Evolutionary conservation across 2,113 vertebrate genomes (phyloP), one percentile per base, ranked within the genome.

Genomic region (Chaetorhynchus papuensis): DNA sequence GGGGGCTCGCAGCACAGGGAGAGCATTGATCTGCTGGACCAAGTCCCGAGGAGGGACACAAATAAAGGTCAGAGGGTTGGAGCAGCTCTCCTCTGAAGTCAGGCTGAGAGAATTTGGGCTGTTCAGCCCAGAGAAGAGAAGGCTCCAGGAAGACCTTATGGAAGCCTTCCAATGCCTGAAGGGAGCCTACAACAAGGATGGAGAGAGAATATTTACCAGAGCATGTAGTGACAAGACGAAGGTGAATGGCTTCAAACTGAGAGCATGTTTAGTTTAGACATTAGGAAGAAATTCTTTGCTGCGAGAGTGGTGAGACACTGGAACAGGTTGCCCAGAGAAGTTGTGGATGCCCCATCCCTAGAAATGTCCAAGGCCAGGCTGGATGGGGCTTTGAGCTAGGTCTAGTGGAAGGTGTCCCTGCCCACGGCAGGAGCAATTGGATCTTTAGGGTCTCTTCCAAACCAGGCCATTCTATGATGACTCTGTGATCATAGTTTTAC

Each of bases 21-120:
- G 69, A 4, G 6, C 52, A 52, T 1, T 2, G 4, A 28, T 7
- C 68, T 52, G 33, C 2, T 21, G 59, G 60, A 50, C 0, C 20
- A 27, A n/a, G 19, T 10, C 33, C 33, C 0, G 0, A 18, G 60
- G 14, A 82, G 20, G 20, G 20, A 24, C 45, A 41, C 8, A 30
- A n/a, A 45, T 22, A 66, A 53, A 22, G 9, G 10, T 31, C 39
- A 75, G 45, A 47, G 69, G 9, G 9, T 6, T 68, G 39, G 69
- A 82, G 11, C 30, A 45, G 13, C 37, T 52, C 39, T 66, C 52
- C 33, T 53, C 1, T 39, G 39, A 53, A 39, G 28, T 28, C 13
- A n/a, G 27, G 26, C 24, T 60, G 45, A 53, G 28, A 53, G 33
- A 60, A 28, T 3, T 68, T 30, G 30, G 27, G 45, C n/a, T 89